A percentile compares a stretch with the other conserved stretches of the same genome.
phyloP scores from a whole-genome alignment of 35 echinoderm and acorn worm species.

The Apostichopus californicus region DNA sequence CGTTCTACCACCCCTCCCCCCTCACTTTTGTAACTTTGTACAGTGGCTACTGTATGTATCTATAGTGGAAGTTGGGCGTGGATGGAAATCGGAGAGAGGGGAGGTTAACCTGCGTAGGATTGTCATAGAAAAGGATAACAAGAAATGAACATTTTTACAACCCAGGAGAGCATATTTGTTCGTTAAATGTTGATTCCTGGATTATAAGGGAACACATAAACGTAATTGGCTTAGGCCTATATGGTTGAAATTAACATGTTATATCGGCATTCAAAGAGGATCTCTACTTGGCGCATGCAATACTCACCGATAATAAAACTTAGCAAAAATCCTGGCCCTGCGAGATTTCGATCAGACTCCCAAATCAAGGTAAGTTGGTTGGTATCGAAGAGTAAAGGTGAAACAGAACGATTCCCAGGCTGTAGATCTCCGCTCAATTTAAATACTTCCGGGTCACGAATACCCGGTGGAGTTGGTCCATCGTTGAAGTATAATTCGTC shows the following conservation, averaged over 20 bases:
- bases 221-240: too few relatives aligned
- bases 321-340: not conserved
- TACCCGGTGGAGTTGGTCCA: conserved; percentile 24
- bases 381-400: conserved; percentile 5
- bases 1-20: too few relatives aligned
- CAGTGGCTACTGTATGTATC: too few relatives aligned
- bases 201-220: not conserved
- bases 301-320: conserved; percentile 40
- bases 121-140: too few relatives aligned
- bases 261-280: too few relatives aligned
- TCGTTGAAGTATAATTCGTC: conserved; percentile 8
- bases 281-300: not conserved
- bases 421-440: not conserved
- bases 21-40: too few relatives aligned
- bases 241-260: too few relatives aligned
- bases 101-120: too few relatives aligned
- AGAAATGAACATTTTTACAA: too few relatives aligned
- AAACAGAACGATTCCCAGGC: not conserved
- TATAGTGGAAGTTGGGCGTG: too few relatives aligned
- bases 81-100: too few relatives aligned
- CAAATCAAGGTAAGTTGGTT: conserved; percentile 45
- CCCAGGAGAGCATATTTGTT: too few relatives aligned
- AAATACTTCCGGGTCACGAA: not conserved
- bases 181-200: not conserved
- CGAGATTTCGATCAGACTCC: conserved; percentile 21